These are phyloP conservation scores for Thalassophryne amazonica DNA, from an alignment of 2,797 vertebrate species.

Conservation along the genomic window DNA sequence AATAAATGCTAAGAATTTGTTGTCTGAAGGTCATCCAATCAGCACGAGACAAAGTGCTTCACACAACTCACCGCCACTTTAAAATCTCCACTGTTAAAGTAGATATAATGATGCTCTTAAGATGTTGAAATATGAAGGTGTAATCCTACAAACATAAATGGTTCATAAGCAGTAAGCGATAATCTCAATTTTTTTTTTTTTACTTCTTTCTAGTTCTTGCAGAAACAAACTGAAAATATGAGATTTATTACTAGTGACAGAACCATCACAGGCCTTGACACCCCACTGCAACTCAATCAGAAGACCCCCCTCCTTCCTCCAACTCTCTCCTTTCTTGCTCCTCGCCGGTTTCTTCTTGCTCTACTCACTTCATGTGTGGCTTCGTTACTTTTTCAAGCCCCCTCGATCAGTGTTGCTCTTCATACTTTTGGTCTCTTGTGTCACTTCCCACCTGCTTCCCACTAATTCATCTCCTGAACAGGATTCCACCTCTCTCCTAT, in stretches of 20 bases:
- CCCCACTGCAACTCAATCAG: constrained; percentile 40
- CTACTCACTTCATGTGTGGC: too few relatives aligned
- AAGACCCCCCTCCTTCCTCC: constrained; percentile 21
- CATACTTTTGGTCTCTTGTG: not conserved
- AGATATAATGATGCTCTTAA: too few relatives aligned
- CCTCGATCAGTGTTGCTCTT: not conserved
- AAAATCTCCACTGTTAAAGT: too few relatives aligned
- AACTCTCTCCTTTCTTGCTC: not conserved
- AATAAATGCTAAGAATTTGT: too few relatives aligned
- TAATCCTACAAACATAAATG: too few relatives aligned
- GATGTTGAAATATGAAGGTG: too few relatives aligned
- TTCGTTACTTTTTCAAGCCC: constrained; percentile 4
- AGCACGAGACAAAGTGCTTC: too few relatives aligned
- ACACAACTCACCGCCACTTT: too few relatives aligned
- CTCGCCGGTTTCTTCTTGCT: not conserved
- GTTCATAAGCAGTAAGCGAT: not conserved
- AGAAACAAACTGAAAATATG: constrained; percentile 20
- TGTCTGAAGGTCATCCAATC: too few relatives aligned
- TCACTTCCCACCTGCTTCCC: not conserved
- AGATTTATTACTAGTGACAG: constrained; percentile 50
- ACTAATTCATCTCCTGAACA: not conserved
- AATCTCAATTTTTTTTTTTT: constrained; percentile 26
- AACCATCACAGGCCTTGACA: constrained; percentile 34
- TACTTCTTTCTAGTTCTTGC: too few relatives aligned
- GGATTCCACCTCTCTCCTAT: not conserved